phyloP scores from a whole-genome alignment of 1,140 invertebrate genomes.

The Venustaconcha ellipsiformis region DNA sequence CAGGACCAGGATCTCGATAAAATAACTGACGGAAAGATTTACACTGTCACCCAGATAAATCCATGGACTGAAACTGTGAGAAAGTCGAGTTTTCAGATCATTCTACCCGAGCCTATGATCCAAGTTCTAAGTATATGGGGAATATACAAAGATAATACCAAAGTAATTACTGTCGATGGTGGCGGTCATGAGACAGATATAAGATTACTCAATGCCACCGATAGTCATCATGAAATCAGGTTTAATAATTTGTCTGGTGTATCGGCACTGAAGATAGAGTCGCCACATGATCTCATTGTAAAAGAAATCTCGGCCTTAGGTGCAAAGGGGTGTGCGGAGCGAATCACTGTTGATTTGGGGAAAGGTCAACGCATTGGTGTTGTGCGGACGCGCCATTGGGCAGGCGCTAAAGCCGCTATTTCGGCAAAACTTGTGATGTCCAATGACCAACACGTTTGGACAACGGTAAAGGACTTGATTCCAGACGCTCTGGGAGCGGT shows the following conservation, averaged over 20 bases:
- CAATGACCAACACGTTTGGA: constrained; percentile 32
- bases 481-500: constrained; percentile 41
- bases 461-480: constrained; percentile 14
- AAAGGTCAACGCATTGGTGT: constrained; percentile 17
- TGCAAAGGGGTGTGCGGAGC: constrained; percentile 30
- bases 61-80: background rate
- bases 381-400: constrained; percentile 47
- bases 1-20: background rate
- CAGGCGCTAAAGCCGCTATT: constrained; percentile 34
- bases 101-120: constrained; percentile 8
- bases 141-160: constrained; percentile 20
- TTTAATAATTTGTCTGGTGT: constrained; percentile 17
- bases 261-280: constrained; percentile 27
- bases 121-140: constrained; percentile 36
- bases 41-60: constrained; percentile 6
- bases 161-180: constrained; percentile 7
- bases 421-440: constrained; percentile 31
- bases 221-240: constrained; percentile 41
- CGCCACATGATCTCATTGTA: constrained; percentile 27
- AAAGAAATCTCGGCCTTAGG: constrained; percentile 41
- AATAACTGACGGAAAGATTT: constrained; percentile 30
- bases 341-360: constrained; percentile 41
- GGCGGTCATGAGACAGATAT: constrained; percentile 16
- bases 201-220: constrained; percentile 15
- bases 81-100: constrained; percentile 15